A percentile compares a stretch with the other conserved stretches of the same genome.
Conservation (phyloP, 2,888 invertebrate genomes). For the Minunthozetes semirufus region DNA sequence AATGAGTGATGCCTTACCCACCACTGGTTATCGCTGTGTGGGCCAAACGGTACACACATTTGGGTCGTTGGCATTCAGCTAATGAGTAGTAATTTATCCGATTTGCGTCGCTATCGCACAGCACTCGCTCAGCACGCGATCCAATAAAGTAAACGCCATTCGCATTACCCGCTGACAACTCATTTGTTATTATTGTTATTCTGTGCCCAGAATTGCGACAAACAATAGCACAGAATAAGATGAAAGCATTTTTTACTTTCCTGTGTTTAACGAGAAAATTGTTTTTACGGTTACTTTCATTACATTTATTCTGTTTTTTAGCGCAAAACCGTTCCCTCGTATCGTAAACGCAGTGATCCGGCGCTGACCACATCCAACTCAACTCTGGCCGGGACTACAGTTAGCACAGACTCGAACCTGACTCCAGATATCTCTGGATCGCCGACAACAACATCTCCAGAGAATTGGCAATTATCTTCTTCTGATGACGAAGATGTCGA, state of each 20-base stretch:
- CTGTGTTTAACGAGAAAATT: neutral
- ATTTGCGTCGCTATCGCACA: conserved; percentile 5
- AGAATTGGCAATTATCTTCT: neutral
- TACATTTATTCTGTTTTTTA: conserved; percentile 9
- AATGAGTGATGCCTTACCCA: neutral
- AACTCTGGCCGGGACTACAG: conserved; percentile 18
- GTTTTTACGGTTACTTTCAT: neutral
- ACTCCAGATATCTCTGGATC: conserved; percentile 12
- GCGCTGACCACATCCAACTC: conserved; percentile 28
- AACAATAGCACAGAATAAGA: neutral
- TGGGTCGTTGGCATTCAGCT: conserved; percentile 17
- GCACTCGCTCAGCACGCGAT: conserved; percentile 26
- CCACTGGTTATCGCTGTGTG: neutral
- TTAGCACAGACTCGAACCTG: neutral
- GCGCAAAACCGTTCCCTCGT: conserved; percentile 51
- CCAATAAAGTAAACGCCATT: neutral
- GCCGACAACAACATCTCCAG: conserved; percentile 8
- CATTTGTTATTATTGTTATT: conserved; percentile 7
- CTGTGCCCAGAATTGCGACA: neutral
- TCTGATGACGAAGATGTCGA: conserved; percentile 2
- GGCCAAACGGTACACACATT: neutral
- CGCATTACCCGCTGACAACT: conserved; percentile 11
- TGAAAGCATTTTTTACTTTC: neutral
- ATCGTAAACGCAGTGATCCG: conserved; percentile 70
- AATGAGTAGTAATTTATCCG: conserved; percentile 1